Conservation (phyloP, 2,113 vertebrate species). For the Lamprologus speciosus region DNA sequence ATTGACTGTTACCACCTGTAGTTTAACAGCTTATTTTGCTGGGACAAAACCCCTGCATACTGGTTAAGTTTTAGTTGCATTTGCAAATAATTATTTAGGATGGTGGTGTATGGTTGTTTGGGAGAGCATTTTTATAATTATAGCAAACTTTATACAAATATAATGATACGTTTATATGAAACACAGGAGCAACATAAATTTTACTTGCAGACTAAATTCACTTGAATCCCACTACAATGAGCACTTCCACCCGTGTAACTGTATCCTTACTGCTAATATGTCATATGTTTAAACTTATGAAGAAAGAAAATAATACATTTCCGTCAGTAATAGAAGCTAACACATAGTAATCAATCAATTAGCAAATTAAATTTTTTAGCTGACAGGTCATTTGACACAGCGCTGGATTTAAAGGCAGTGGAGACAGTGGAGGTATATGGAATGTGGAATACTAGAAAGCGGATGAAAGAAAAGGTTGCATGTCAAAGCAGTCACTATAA, state of each 20-base stretch:
- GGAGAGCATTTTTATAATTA: not conserved
- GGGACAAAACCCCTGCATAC: not conserved
- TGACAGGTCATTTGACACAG: not conserved
- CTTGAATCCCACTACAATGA: not conserved
- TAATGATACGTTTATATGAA: not conserved
- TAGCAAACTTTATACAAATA: not conserved
- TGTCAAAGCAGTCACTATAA: slow-evolving; percentile 36
- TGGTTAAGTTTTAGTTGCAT: not conserved
- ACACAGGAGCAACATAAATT: not conserved
- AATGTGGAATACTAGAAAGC: not conserved
- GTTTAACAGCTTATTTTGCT: not conserved
- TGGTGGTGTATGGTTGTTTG: not conserved
- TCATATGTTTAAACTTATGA: not conserved
- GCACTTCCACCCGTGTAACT: not conserved
- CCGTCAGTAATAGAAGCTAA: not conserved
- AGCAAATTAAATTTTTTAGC: not conserved
- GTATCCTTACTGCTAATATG: not conserved
- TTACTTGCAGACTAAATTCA: not conserved
- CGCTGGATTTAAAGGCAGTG: not conserved
- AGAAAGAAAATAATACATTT: not conserved
- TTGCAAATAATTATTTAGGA: not conserved
- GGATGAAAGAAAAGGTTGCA: slow-evolving; percentile 9
- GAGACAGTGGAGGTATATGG: not conserved
- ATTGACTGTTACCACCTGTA: not conserved
- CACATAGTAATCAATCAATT: not conserved